Base-by-base conservation (phyloP, 1,140 invertebrate species). In the Metopolophium dirhodum region DNA sequence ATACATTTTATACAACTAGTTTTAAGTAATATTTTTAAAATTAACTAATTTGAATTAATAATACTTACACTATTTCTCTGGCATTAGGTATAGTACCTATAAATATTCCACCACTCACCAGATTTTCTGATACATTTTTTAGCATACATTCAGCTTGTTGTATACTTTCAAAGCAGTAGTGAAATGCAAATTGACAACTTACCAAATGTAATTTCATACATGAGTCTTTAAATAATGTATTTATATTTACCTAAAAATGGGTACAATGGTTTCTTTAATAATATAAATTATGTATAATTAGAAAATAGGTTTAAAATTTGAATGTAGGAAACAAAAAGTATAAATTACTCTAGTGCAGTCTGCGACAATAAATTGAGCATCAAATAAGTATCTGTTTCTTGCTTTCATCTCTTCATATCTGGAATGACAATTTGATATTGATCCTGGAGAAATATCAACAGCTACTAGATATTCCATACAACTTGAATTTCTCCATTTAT, bases 151-250 rank as follows among this genome's bases (percentile, higher is more conserved):
- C 97, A 2, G 98, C 99, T 96, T 99, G 98, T n/a, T 96, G 95
- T 93, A 98, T 95, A 91, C 97, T 98, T 95, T 99, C 98, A 96
- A 99, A 99, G 94, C 97, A 97, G 94, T 99, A 99, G 95, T 98
- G 98, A 94, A 99, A 98, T 41, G 99, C 98, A 96, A 99, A 99
- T 95, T 99, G 99, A 95, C 98, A 99, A 94, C 98, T 99, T 0
- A 98, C 98, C 9, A 99, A 94, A 95, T 99, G 98, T 94, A 99
- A 96, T 94, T 97, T 45, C 49, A 85, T 57, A 45, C 9, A 77
- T 26, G 96, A 30, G 97, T 94, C 68, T 77, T 86, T 85, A 77
- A 94, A 96, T 94, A 93, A 95, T 95, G 8, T 96, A 94, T 93
- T 95, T 95, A 26, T 94, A 95, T 96, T 96, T 94, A 94, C 93